These are phyloP conservation scores for Trichonephila inaurata DNA, from an alignment of 1,140 invertebrate genomes.

Conservation along the genomic window DNA sequence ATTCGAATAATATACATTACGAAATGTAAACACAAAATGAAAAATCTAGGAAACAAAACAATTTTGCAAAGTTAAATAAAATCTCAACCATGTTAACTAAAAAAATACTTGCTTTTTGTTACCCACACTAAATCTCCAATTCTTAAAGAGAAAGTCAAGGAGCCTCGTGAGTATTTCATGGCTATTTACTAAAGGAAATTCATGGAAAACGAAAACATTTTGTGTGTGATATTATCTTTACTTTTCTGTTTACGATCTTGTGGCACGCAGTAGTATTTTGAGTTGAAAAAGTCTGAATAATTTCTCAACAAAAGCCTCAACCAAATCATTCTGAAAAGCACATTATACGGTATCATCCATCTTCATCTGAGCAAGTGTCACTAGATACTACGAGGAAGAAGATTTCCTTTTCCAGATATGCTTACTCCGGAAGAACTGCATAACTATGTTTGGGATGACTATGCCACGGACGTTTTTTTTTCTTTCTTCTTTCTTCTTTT, in stretches of 20 bases:
- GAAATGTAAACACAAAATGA: too few relatives aligned
- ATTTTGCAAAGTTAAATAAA: neutral
- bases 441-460: neutral
- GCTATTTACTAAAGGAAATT: neutral
- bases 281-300: constrained; percentile 44
- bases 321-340: constrained; percentile 53
- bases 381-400: constrained; percentile 17
- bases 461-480: neutral
- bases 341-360: constrained; percentile 56
- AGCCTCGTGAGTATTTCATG: neutral
- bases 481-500: neutral
- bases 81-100: neutral
- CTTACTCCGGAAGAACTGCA: neutral
- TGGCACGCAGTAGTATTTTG: neutral
- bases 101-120: neutral
- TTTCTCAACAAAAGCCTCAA: constrained; percentile 33
- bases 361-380: constrained; percentile 50
- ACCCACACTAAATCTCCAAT: neutral
- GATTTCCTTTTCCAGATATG: constrained; percentile 49
- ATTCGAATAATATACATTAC: too few relatives aligned
- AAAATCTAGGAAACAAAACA: too few relatives aligned
- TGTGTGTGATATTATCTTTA: neutral
- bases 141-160: neutral
- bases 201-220: neutral
- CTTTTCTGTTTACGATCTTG: constrained; percentile 7